Evolutionary conservation across 2,888 invertebrate genomes (phyloP).

Genomic region (Anagyrus pseudococci): DNA sequence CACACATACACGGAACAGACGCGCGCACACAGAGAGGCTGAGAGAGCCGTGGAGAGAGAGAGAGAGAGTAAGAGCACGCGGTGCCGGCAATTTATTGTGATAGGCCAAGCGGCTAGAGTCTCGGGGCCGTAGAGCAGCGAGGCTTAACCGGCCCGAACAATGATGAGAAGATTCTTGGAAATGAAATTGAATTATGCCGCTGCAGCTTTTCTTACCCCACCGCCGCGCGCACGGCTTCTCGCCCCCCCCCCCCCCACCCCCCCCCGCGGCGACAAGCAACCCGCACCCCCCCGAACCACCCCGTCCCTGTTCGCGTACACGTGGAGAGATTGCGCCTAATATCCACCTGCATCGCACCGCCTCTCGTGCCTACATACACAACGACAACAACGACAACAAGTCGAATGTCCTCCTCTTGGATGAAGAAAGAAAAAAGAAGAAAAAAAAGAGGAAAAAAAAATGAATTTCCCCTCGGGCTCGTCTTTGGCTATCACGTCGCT

Average conservation of each 20-base stretch:
- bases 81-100: conserved; percentile 37
- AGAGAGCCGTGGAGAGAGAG: not conserved
- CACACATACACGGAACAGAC: conserved; percentile 30
- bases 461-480: too few species aligned
- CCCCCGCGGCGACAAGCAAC: not conserved
- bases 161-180: conserved; percentile 40
- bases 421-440: not conserved
- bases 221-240: not conserved
- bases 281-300: too few species aligned
- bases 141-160: conserved; percentile 25
- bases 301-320: not conserved
- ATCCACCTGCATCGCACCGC: not conserved
- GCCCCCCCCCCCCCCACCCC: not conserved
- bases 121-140: not conserved
- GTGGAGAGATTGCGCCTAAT: not conserved
- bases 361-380: too few species aligned
- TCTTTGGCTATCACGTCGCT: not conserved
- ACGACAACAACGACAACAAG: too few species aligned
- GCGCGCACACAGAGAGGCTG: not conserved
- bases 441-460: not conserved
- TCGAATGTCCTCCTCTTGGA: too few species aligned
- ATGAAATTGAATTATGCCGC: conserved; percentile 20
- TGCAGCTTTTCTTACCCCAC: too few species aligned
- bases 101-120: too few species aligned
- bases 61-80: conserved; percentile 1